Evolutionary conservation across 2,113 vertebrate genomes (phyloP).

Genomic region (Fulica atra): DNA sequence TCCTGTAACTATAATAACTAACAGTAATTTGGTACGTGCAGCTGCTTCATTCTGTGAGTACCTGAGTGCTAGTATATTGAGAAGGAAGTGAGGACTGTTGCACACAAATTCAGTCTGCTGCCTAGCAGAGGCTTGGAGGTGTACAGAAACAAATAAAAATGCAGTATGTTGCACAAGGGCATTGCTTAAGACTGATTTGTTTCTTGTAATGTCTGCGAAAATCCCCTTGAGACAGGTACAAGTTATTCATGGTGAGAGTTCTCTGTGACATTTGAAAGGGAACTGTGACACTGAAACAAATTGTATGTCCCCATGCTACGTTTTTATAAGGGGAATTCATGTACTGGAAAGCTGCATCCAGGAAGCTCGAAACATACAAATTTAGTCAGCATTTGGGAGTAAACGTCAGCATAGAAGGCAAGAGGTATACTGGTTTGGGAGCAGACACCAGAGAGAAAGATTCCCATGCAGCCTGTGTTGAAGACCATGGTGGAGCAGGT

Average conservation of each 20-base stretch:
- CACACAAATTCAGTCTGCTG: neutral
- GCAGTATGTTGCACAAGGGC: neutral
- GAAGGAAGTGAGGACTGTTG: neutral
- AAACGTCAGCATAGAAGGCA: neutral
- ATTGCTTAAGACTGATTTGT: neutral
- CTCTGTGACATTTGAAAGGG: neutral
- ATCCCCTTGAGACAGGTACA: neutral
- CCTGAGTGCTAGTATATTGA: neutral
- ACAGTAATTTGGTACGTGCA: neutral
- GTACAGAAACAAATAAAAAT: neutral
- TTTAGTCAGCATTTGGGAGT: neutral
- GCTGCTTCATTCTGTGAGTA: neutral
- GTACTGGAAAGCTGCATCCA: neutral
- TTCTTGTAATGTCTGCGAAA: neutral
- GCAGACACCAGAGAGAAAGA: too few relatives aligned
- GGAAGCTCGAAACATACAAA: neutral
- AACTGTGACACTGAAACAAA: neutral
- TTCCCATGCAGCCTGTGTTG: too few relatives aligned
- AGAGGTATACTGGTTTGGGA: neutral
- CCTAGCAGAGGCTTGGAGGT: neutral
- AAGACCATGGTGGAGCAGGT: too few relatives aligned
- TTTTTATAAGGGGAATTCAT: neutral
- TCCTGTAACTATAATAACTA: neutral
- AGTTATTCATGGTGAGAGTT: neutral
- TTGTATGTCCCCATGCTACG: neutral